phyloP scores from a whole-genome alignment of 2,797 vertebrate genomes.

The Graptemys geographica region DNA sequence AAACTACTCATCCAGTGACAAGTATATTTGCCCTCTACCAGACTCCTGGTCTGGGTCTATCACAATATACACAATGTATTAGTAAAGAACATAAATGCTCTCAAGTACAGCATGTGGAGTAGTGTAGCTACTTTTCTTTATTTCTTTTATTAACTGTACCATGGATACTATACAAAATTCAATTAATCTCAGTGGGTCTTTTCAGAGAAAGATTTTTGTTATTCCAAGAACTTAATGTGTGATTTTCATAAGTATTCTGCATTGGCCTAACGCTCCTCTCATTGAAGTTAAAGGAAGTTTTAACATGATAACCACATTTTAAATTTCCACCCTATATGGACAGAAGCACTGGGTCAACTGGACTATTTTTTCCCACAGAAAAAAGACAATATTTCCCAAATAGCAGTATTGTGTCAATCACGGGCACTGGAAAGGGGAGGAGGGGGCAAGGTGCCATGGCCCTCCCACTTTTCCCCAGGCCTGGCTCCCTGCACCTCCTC shows the following conservation, averaged over 20 bases:
- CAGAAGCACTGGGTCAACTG: rapidly evolving
- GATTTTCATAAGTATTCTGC: background rate
- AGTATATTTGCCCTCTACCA: too few relatives aligned
- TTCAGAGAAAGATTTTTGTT: background rate
- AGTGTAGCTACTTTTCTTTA: background rate
- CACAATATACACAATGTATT: background rate
- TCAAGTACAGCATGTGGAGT: background rate
- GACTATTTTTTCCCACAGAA: background rate
- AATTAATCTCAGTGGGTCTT: background rate
- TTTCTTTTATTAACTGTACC: background rate
- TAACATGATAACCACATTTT: background rate
- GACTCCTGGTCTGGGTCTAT: too few relatives aligned
- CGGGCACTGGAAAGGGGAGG: rapidly evolving
- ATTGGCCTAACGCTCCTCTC: background rate
- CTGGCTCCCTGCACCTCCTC: too few relatives aligned
- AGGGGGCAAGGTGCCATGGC: too few relatives aligned
- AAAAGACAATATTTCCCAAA: background rate
- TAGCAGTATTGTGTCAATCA: background rate
- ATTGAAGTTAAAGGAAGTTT: background rate
- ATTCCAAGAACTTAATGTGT: background rate
- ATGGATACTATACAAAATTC: background rate
- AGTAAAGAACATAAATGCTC: background rate
- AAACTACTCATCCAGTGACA: too few relatives aligned
- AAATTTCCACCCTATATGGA: background rate
- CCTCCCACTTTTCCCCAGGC: too few relatives aligned